phyloP scores from a whole-genome alignment of 2,113 vertebrate genomes.

The Oreotrochilus melanogaster region DNA sequence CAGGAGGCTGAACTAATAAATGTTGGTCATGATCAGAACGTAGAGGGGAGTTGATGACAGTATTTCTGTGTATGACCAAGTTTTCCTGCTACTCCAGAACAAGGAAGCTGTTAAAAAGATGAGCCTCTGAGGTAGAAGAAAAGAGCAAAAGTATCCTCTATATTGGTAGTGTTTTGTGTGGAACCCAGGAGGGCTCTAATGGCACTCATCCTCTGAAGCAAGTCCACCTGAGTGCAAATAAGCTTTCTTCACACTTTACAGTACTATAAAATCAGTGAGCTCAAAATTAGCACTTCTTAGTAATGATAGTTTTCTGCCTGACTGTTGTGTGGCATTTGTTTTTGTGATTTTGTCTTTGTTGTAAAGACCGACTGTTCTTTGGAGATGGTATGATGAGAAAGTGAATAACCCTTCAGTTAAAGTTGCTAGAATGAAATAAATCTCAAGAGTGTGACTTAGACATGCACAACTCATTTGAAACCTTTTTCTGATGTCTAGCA shows the following conservation, averaged over 20 bases:
- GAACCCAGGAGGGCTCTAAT: neutral
- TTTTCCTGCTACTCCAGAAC: neutral
- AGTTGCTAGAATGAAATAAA: neutral
- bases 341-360: neutral
- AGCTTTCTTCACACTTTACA: neutral
- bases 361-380: neutral
- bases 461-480: neutral
- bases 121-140: neutral
- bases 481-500: neutral
- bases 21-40: neutral
- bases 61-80: neutral
- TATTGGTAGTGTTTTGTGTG: neutral
- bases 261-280: neutral
- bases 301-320: neutral
- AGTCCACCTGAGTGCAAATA: neutral
- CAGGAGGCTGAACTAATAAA: neutral
- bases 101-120: neutral
- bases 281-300: neutral
- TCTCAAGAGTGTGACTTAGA: neutral
- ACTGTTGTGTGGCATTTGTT: neutral
- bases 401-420: neutral
- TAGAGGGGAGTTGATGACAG: neutral
- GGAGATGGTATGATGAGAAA: neutral
- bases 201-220: fast-evolving
- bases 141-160: neutral